phyloP scores from a whole-genome alignment of 2,888 invertebrate species.

The Lottia scabra region DNA sequence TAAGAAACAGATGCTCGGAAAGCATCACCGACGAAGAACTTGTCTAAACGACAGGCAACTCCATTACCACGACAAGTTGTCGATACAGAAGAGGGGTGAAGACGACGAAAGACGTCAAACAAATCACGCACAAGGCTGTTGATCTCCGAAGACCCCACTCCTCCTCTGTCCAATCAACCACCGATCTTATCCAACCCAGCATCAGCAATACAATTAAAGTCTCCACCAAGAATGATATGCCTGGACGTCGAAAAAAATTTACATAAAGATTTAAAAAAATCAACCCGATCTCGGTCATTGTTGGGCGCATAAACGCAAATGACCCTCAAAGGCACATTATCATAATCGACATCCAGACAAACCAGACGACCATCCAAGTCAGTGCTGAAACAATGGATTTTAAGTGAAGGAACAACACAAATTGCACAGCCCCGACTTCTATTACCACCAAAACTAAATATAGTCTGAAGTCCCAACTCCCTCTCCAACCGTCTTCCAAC shows the following conservation, averaged over 20 bases:
- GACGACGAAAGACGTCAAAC: slow-evolving; percentile 17
- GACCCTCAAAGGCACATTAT: slow-evolving; percentile 4
- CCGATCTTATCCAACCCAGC: slow-evolving; percentile 22
- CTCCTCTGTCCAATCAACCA: slow-evolving; percentile 16
- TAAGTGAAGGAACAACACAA: no score
- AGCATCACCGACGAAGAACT: background rate
- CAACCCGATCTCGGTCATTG: slow-evolving; percentile 14
- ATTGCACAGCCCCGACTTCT: no score
- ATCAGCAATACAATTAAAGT: slow-evolving; percentile 28
- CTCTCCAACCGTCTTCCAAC: no score
- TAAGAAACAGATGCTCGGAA: background rate
- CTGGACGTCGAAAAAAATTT: slow-evolving; percentile 15
- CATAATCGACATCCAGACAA: background rate
- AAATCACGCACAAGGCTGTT: slow-evolving; percentile 18
- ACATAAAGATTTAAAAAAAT: slow-evolving; percentile 18
- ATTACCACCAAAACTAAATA: no score
- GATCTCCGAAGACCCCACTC: slow-evolving; percentile 16
- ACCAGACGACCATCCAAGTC: no score
- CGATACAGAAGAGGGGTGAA: slow-evolving; percentile 12
- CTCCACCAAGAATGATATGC: slow-evolving; percentile 21
- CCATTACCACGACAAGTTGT: background rate
- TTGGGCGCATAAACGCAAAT: slow-evolving; percentile 19
- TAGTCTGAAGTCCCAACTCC: no score
- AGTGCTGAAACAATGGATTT: no score
- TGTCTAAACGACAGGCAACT: background rate